Percentiles rank a stretch among this genome's conserved stretches.
Evolutionary conservation across 2,113 vertebrate species (phyloP).

Genomic region (Tamias sibiricus): DNA sequence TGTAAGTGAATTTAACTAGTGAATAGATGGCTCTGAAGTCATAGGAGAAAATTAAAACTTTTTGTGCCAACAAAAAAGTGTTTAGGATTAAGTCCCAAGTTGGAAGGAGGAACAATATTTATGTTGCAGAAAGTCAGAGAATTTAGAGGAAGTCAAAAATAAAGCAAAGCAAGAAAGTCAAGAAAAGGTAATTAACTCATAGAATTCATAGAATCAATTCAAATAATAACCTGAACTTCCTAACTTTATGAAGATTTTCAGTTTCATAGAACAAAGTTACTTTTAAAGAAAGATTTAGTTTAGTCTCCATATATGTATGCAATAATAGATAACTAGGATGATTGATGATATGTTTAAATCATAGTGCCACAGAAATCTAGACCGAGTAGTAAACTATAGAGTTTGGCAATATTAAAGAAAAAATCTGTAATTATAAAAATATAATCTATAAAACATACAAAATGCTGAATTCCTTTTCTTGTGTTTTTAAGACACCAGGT

Average conservation of each 20-base stretch:
- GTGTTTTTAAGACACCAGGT: not conserved
- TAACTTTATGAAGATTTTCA: not conserved
- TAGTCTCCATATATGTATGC: not conserved
- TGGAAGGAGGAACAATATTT: not conserved
- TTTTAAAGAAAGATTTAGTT: conserved; percentile 1
- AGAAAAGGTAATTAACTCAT: not conserved
- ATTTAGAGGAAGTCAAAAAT: not conserved
- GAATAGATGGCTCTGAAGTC: not conserved
- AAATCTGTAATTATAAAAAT: not conserved
- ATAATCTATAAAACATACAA: not conserved
- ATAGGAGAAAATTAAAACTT: not conserved
- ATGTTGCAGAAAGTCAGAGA: not conserved
- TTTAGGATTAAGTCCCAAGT: not conserved
- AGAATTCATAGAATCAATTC: not conserved
- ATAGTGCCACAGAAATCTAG: not conserved
- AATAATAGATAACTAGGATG: not conserved
- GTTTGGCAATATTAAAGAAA: not conserved
- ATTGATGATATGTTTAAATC: not conserved
- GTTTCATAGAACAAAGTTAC: not conserved
- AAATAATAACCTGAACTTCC: not conserved
- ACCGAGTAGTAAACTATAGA: not conserved
- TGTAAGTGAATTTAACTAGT: not conserved
- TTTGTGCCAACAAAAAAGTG: not conserved
- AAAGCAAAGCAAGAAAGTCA: not conserved
- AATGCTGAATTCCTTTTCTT: not conserved